A percentile compares a stretch with the other conserved stretches of the same genome.
These are phyloP conservation scores for Phthorimaea operculella DNA, from an alignment of 1,140 invertebrate species.

Conservation along the genomic window DNA sequence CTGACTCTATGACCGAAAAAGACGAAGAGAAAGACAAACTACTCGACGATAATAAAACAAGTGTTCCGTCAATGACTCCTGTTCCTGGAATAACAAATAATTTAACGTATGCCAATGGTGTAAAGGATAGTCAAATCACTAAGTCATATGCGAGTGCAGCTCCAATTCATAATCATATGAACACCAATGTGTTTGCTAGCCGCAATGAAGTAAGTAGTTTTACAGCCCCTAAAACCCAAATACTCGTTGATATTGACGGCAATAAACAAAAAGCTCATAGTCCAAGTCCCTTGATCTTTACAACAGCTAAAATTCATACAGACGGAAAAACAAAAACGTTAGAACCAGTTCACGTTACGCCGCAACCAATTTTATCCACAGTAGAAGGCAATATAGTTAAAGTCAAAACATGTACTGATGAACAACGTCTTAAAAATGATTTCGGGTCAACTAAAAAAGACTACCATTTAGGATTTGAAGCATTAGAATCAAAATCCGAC, in stretches of 20 bases:
- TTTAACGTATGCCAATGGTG: conserved; percentile 12
- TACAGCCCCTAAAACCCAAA: conserved; percentile 32
- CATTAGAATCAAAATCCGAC: no score
- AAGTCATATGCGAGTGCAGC: conserved; percentile 15
- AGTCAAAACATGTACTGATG: conserved; percentile 9
- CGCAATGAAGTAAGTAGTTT: conserved; percentile 21
- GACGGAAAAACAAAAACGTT: conserved; percentile 46
- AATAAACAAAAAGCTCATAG: conserved; percentile 27
- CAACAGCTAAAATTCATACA: conserved; percentile 58
- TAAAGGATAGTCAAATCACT: conserved; percentile 16
- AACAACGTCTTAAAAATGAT: background rate
- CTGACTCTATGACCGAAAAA: conserved; percentile 35
- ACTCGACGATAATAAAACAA: conserved; percentile 18
- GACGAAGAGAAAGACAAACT: conserved; percentile 22
- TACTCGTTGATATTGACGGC: conserved; percentile 45
- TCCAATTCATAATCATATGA: conserved; percentile 49
- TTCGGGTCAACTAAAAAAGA: no score
- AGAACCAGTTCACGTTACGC: conserved; percentile 46
- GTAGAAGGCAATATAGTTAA: conserved; percentile 34
- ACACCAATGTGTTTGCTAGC: conserved; percentile 39
- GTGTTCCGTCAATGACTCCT: conserved; percentile 14
- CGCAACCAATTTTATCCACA: conserved; percentile 55
- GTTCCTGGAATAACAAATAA: conserved; percentile 12
- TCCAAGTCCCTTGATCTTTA: conserved; percentile 52
- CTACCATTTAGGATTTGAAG: no score